Percentiles rank a stretch among this genome's conserved stretches.
These are phyloP conservation scores for Nymphalis io DNA, from an alignment of 1,140 invertebrate species.

Conservation along the genomic window DNA sequence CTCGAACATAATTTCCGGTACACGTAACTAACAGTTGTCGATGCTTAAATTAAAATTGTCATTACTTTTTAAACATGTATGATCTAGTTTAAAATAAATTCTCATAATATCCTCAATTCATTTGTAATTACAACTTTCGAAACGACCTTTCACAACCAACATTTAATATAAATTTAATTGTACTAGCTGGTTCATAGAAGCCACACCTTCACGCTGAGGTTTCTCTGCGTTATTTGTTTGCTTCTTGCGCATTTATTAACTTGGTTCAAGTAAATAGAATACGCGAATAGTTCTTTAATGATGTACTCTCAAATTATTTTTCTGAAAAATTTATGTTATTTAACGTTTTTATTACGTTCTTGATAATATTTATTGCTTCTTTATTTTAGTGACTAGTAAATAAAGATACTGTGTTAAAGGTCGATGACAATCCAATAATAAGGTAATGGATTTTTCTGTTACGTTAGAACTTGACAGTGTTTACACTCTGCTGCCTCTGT, in stretches of 20 bases:
- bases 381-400: no score
- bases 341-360: no score
- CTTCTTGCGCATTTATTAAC: constrained; percentile 39
- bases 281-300: not conserved
- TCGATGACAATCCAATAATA: no score
- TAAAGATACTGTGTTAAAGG: no score
- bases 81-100: constrained; percentile 24
- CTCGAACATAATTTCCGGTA: not conserved
- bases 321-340: not conserved
- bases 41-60: not conserved
- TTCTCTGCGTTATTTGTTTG: constrained; percentile 47
- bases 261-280: constrained; percentile 24
- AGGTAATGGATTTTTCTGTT: no score
- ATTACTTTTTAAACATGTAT: constrained; percentile 12
- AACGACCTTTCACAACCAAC: constrained; percentile 49
- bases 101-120: constrained; percentile 38
- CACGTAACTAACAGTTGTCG: not conserved
- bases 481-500: no score
- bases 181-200: constrained; percentile 34
- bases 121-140: constrained; percentile 47
- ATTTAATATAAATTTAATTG: constrained; percentile 52
- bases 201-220: constrained; percentile 49
- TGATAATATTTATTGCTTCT: no score
- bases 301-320: not conserved
- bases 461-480: no score